Conservation (phyloP, 2,888 invertebrate species). For the Diaprepes abbreviatus region DNA sequence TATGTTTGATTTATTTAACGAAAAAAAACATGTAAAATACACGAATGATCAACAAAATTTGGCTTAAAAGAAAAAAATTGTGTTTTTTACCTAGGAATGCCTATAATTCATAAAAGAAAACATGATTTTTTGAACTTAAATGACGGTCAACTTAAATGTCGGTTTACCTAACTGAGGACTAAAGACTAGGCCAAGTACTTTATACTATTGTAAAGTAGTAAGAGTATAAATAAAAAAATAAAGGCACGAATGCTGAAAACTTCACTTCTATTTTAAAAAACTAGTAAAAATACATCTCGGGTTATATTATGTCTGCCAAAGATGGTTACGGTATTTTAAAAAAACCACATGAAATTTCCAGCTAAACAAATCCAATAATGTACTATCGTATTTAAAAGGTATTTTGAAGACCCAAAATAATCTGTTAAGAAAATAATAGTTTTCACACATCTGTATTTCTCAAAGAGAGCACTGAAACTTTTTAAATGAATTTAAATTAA, state of each 20-base stretch:
- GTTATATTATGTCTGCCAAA: not conserved
- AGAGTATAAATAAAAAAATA: slow-evolving; percentile 38
- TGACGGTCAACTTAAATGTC: slow-evolving; percentile 1
- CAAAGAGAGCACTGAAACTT: no score
- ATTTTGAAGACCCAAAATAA: slow-evolving; percentile 19
- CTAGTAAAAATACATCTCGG: slow-evolving; percentile 12
- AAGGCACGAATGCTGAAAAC: slow-evolving; percentile 41
- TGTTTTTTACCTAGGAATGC: slow-evolving; percentile 38
- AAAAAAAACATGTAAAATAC: slow-evolving; percentile 46
- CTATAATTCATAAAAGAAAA: slow-evolving; percentile 21
- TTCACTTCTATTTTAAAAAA: slow-evolving; percentile 27
- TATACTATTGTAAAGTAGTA: slow-evolving; percentile 21
- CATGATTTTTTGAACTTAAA: slow-evolving; percentile 14
- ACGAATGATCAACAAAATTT: slow-evolving; percentile 46
- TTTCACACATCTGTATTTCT: no score
- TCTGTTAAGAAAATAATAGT: no score
- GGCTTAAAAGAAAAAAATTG: slow-evolving; percentile 31
- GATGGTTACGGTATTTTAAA: not conserved
- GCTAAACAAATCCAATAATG: slow-evolving; percentile 32
- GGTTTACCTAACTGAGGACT: not conserved
- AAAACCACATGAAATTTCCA: slow-evolving; percentile 35
- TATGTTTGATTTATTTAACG: slow-evolving; percentile 43
- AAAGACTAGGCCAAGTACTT: slow-evolving; percentile 31
- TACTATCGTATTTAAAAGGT: slow-evolving; percentile 6
- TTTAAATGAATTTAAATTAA: no score